phyloP scores from a whole-genome alignment of 2,888 invertebrate species.

The Theretra japonica region DNA sequence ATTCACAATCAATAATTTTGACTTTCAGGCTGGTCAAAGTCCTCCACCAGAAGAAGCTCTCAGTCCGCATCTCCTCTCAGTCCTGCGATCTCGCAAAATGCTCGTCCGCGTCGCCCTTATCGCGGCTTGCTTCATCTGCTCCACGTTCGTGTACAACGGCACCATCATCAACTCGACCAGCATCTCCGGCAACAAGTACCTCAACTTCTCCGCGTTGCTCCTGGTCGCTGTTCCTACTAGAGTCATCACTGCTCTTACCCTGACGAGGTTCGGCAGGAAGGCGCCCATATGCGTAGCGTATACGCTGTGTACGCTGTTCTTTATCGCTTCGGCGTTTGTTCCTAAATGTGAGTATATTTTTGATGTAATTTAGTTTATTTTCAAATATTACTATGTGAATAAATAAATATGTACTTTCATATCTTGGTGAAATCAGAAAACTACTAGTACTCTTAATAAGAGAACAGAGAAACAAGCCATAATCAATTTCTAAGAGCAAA shows the following conservation, averaged over 20 bases:
- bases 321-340: slow-evolving; percentile 83
- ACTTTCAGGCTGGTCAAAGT: slow-evolving; percentile 48
- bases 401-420: no score
- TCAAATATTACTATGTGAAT: no score
- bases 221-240: slow-evolving; percentile 87
- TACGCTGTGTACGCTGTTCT: slow-evolving; percentile 78
- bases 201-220: slow-evolving; percentile 89
- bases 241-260: slow-evolving; percentile 77
- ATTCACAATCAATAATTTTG: background rate
- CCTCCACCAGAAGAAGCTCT: slow-evolving; percentile 43
- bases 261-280: slow-evolving; percentile 86
- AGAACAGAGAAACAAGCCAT: no score
- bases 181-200: slow-evolving; percentile 89
- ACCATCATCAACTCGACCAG: slow-evolving; percentile 90
- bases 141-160: slow-evolving; percentile 91
- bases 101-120: slow-evolving; percentile 68
- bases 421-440: no score
- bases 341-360: slow-evolving; percentile 74
- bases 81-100: slow-evolving; percentile 67
- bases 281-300: slow-evolving; percentile 74
- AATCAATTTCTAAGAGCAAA: no score
- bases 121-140: slow-evolving; percentile 88
- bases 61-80: slow-evolving; percentile 47
- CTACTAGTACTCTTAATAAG: no score
- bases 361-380: background rate